phyloP scores from a whole-genome alignment of 1,140 invertebrate genomes.

The Melipona quadrifasciata region DNA sequence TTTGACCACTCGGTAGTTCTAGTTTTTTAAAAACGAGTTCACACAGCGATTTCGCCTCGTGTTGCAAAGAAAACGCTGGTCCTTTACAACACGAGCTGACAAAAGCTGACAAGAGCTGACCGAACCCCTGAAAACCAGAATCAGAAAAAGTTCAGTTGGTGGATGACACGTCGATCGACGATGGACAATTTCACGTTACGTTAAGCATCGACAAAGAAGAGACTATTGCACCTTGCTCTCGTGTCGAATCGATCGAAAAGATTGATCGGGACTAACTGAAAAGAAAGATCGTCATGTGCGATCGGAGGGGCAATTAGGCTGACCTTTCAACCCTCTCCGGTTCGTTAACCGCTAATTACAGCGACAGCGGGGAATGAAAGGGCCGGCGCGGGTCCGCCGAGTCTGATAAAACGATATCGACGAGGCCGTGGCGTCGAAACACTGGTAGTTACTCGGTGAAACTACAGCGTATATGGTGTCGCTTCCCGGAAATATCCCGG shows the following conservation, averaged over 20 bases:
- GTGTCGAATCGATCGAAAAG: slow-evolving; percentile 42
- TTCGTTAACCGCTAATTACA: slow-evolving; percentile 47
- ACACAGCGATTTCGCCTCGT: too few species aligned
- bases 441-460: slow-evolving; percentile 17
- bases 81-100: too few species aligned
- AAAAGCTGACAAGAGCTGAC: too few species aligned
- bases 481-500: not conserved
- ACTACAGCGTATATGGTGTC: not conserved
- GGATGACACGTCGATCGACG: not conserved
- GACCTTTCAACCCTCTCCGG: slow-evolving; percentile 8
- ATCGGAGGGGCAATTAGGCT: slow-evolving; percentile 18
- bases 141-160: too few species aligned
- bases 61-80: too few species aligned
- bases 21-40: too few species aligned
- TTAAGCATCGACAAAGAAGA: slow-evolving; percentile 18
- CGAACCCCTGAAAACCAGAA: not conserved
- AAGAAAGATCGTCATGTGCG: slow-evolving; percentile 61
- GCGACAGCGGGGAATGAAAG: slow-evolving; percentile 45
- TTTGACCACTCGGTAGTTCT: too few species aligned
- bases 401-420: slow-evolving; percentile 30
- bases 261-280: slow-evolving; percentile 41
- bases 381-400: not conserved
- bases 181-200: slow-evolving; percentile 29
- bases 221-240: slow-evolving; percentile 15
- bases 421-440: not conserved